These are phyloP conservation scores for Rapana venosa DNA, from an alignment of 2,888 invertebrate genomes.

Conservation along the genomic window DNA sequence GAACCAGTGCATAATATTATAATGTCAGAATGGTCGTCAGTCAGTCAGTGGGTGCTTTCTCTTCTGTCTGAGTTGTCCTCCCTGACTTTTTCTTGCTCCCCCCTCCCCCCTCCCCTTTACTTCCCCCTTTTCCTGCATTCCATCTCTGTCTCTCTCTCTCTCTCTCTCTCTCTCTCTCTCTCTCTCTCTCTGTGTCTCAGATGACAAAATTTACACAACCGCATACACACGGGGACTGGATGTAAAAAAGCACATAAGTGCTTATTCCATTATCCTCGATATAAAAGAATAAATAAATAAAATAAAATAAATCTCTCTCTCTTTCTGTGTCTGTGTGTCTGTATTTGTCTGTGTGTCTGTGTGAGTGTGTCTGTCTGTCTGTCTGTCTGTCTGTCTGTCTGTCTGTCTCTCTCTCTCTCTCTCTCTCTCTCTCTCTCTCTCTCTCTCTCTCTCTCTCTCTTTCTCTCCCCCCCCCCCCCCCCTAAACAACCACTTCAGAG, in stretches of 20 bases:
- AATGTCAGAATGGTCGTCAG: too few relatives aligned
- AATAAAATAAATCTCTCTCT: too few relatives aligned
- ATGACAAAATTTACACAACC: too few relatives aligned
- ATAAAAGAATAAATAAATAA: too few relatives aligned
- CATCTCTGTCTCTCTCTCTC: neutral
- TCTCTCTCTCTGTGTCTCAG: conserved; percentile 9
- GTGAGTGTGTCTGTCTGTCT: neutral
- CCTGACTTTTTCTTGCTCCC: neutral
- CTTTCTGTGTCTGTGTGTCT: conserved; percentile 4
- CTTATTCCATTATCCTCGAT: too few relatives aligned
- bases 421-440: conserved; percentile 4
- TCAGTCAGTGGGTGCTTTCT: too few relatives aligned
- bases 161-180: neutral
- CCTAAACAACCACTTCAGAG: too few relatives aligned
- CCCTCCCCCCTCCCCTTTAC: neutral
- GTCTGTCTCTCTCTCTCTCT: neutral
- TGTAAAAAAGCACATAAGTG: too few relatives aligned
- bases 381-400: neutral
- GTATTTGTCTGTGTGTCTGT: neutral
- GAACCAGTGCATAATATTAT: too few relatives aligned
- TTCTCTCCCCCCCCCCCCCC: neutral
- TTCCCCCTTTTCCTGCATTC: too few relatives aligned
- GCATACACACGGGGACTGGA: too few relatives aligned
- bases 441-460: neutral
- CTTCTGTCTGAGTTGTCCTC: too few relatives aligned